A percentile compares a stretch with the other conserved stretches of the same genome.
Conservation (phyloP, 1,140 invertebrate species). For the Cotesia vestalis region DNA sequence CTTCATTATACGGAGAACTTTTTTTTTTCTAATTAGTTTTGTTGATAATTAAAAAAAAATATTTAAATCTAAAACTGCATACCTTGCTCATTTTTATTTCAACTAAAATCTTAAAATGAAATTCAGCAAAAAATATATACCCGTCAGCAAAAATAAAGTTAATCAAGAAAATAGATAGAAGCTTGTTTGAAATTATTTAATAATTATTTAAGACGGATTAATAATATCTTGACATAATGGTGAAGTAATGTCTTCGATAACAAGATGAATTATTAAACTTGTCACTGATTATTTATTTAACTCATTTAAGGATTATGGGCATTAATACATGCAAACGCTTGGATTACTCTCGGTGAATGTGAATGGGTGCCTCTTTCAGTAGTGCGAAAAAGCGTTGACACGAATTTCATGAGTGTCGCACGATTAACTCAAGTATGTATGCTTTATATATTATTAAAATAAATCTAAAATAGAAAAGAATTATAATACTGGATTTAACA, state of each 20-base stretch:
- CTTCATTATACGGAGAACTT: too few species aligned
- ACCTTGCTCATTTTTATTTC: too few species aligned
- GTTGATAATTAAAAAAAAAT: too few species aligned
- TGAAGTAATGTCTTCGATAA: too few species aligned
- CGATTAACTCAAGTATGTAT: conserved; percentile 72
- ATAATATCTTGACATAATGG: too few species aligned
- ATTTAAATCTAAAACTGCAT: too few species aligned
- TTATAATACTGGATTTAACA: not conserved
- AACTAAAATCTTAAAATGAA: too few species aligned
- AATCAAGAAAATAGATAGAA: too few species aligned
- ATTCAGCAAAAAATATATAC: not conserved
- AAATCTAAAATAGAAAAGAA: not conserved
- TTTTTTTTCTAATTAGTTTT: too few species aligned
- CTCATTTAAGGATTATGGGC: conserved; percentile 78
- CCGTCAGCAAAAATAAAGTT: not conserved
- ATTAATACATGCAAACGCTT: conserved; percentile 88
- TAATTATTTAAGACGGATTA: too few species aligned
- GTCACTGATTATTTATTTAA: not conserved
- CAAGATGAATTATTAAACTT: not conserved
- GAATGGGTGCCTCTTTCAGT: conserved; percentile 85
- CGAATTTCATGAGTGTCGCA: conserved; percentile 80
- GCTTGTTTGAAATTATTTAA: too few species aligned
- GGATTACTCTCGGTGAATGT: conserved; percentile 86
- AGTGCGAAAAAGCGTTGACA: conserved; percentile 76
- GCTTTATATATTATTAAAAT: conserved; percentile 14